Evolutionary conservation across 1,140 invertebrate genomes (phyloP).

Genomic region (Bombyx mandarina): DNA sequence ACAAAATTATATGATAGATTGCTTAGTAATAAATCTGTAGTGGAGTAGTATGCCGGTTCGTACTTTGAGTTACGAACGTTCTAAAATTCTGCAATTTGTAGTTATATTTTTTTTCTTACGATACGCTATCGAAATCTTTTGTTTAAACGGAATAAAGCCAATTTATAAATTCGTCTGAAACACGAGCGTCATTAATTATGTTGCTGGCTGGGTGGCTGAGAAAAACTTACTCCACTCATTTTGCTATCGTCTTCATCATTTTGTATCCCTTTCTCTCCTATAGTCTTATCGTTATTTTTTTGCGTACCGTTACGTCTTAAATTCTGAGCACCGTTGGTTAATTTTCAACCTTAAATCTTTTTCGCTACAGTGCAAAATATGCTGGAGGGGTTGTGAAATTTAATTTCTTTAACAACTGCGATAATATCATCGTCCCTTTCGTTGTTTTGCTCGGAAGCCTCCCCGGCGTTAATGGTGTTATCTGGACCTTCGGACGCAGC

Average conservation of each 20-base stretch:
- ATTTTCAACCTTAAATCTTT: conserved; percentile 10
- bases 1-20: no score
- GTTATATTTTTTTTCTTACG: not conserved
- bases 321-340: not conserved
- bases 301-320: conserved; percentile 9
- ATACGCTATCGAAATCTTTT: conserved; percentile 4
- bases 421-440: conserved; percentile 37
- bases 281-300: conserved; percentile 14
- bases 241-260: conserved; percentile 58
- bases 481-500: conserved; percentile 62
- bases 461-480: conserved; percentile 67
- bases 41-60: no score
- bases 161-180: conserved; percentile 67
- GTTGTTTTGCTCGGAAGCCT: conserved; percentile 49
- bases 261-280: conserved; percentile 40
- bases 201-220: conserved; percentile 69
- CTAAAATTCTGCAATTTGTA: not conserved
- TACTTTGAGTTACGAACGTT: not conserved
- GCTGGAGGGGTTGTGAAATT: conserved; percentile 6
- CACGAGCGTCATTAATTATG: conserved; percentile 69
- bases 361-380: conserved; percentile 18
- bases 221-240: conserved; percentile 69
- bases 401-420: conserved; percentile 20
- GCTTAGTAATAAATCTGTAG: no score
- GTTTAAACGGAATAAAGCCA: conserved; percentile 60